Percentiles rank a stretch among this genome's conserved stretches.
These are phyloP conservation scores for Enteromius unitaeniatus DNA, from an alignment of 2,797 vertebrate genomes.

Conservation along the genomic window DNA sequence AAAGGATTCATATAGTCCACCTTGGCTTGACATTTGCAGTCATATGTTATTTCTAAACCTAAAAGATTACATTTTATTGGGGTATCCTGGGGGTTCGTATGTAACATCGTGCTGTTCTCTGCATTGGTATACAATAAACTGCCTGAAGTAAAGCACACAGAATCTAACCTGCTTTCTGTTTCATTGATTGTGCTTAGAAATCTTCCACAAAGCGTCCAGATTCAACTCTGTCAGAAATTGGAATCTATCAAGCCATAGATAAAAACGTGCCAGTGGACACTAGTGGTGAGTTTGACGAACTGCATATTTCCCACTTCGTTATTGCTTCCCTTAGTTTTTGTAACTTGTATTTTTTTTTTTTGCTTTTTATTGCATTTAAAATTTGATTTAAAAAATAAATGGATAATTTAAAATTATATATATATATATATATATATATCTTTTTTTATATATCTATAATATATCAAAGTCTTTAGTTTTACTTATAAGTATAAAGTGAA, in stretches of 20 bases:
- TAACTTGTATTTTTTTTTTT: not conserved
- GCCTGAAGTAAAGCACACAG: not conserved
- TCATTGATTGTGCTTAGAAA: conserved; percentile 75
- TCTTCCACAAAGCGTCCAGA: conserved; percentile 80
- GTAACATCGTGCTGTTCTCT: not conserved
- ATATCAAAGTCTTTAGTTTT: not conserved
- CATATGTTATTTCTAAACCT: not conserved
- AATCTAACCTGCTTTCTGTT: not conserved
- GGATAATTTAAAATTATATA: no score
- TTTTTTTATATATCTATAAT: not conserved
- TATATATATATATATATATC: no score
- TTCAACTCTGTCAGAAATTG: conserved; percentile 73
- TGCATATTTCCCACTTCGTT: conserved; percentile 3
- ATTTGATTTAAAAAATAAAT: no score
- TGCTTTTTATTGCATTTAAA: not conserved
- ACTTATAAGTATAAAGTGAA: not conserved
- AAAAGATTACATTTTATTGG: not conserved
- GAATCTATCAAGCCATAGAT: conserved; percentile 88
- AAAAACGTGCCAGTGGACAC: conserved; percentile 68
- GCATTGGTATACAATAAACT: not conserved
- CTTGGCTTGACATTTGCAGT: not conserved
- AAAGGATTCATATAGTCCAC: conserved; percentile 47
- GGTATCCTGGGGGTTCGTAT: not conserved
- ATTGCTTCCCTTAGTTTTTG: not conserved
- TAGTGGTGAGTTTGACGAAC: conserved; percentile 69